These are phyloP conservation scores for Syrista parreyssii DNA, from an alignment of 2,888 invertebrate genomes.

Conservation along the genomic window DNA sequence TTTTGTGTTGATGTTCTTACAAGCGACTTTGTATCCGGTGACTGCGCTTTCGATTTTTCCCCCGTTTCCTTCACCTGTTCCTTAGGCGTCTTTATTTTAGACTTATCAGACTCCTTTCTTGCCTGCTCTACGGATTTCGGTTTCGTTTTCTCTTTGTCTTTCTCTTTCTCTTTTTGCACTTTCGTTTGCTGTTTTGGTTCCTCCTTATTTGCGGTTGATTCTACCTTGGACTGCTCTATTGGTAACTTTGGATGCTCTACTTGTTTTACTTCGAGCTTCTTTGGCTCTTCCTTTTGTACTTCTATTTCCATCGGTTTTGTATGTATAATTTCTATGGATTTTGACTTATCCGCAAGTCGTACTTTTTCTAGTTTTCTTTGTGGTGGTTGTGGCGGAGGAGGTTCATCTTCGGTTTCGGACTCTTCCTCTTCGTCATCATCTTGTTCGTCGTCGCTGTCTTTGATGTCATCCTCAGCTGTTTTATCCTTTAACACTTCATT, in stretches of 20 bases:
- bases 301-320: constrained; percentile 9
- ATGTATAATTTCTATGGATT: constrained; percentile 24
- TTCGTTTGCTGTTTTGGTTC: constrained; percentile 31
- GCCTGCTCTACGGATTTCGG: constrained; percentile 20
- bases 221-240: constrained; percentile 10
- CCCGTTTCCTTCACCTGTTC: constrained; percentile 11
- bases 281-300: constrained; percentile 5
- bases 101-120: constrained; percentile 25
- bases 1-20: constrained; percentile 5
- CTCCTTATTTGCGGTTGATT: constrained; percentile 13
- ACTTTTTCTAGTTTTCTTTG: constrained; percentile 52
- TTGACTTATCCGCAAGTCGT: constrained; percentile 48
- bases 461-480: constrained; percentile 10
- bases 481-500: constrained; percentile 4
- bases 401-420: not conserved
- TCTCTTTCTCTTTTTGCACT: constrained; percentile 30
- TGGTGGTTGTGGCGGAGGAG: not conserved
- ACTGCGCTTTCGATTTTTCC: constrained; percentile 31
- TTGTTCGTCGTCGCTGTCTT: constrained; percentile 12
- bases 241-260: constrained; percentile 7
- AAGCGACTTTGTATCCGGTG: constrained; percentile 20
- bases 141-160: constrained; percentile 23
- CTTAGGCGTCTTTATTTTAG: constrained; percentile 14
- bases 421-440: constrained; percentile 15
- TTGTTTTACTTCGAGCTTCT: not conserved